These are phyloP conservation scores for Natator depressus DNA, from an alignment of 2,113 vertebrate genomes.

Conservation along the genomic window DNA sequence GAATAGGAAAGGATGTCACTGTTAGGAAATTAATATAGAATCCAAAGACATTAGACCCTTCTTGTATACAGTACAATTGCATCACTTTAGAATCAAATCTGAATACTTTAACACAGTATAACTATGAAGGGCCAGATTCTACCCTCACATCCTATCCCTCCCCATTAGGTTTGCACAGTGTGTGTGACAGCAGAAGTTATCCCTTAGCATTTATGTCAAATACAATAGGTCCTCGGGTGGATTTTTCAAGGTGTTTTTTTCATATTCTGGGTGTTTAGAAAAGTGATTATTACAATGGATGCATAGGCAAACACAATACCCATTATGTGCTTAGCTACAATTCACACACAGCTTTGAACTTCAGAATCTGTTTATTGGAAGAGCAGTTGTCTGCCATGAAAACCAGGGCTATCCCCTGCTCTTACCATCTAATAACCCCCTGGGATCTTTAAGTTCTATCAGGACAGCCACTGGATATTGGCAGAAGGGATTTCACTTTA, in stretches of 20 bases:
- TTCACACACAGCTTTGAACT: neutral
- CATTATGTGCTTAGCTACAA: neutral
- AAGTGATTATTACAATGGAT: neutral
- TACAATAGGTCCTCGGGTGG: neutral
- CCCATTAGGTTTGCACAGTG: neutral
- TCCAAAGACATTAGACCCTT: neutral
- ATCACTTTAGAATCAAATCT: neutral
- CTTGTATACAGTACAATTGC: neutral
- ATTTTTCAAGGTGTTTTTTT: neutral
- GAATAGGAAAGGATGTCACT: accelerated
- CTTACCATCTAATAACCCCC: neutral
- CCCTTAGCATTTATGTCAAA: neutral
- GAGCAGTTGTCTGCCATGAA: neutral
- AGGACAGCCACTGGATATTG: neutral
- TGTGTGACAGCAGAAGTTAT: neutral
- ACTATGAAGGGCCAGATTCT: neutral
- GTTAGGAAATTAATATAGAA: neutral
- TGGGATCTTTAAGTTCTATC: neutral
- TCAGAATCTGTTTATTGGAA: neutral
- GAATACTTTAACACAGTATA: accelerated
- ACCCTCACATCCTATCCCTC: neutral
- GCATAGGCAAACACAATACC: neutral
- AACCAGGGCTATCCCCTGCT: neutral
- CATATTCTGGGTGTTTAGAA: neutral
- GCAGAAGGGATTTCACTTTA: neutral